Percentiles rank a stretch among this genome's conserved stretches.
phyloP scores from a whole-genome alignment of 1,140 invertebrate genomes.

The Drosophila gunungcola region DNA sequence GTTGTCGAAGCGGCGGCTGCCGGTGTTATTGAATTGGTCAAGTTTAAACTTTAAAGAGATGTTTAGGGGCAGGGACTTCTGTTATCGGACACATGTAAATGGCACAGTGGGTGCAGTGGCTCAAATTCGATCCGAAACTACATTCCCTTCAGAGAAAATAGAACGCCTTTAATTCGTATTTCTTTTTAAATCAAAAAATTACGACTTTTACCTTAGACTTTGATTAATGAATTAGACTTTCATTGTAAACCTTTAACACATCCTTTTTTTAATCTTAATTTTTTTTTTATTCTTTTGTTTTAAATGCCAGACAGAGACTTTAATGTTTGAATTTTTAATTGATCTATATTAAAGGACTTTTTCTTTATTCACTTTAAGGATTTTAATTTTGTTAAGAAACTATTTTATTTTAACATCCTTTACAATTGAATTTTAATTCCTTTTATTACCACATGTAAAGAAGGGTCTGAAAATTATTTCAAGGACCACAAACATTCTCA shows the following conservation, averaged over 20 bases:
- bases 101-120: conserved; percentile 1
- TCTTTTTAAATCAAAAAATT: too few species aligned
- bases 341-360: not conserved
- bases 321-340: too few species aligned
- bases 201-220: too few species aligned
- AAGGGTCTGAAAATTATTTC: not conserved
- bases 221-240: too few species aligned
- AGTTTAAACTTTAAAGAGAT: conserved; percentile 27
- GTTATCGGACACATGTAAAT: conserved; percentile 14
- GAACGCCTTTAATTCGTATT: too few species aligned
- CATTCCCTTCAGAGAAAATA: too few species aligned
- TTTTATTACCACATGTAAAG: too few species aligned
- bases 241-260: too few species aligned
- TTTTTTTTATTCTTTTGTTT: too few species aligned
- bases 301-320: too few species aligned
- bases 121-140: not conserved
- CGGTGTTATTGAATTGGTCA: conserved; percentile 49
- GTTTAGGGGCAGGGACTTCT: conserved; percentile 7
- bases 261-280: too few species aligned
- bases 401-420: not conserved
- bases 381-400: not conserved
- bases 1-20: conserved; percentile 14
- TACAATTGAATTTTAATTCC: too few species aligned
- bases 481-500: not conserved
- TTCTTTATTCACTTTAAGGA: not conserved